A percentile compares a stretch with the other conserved stretches of the same genome.
These are phyloP conservation scores for Bathynomus jamesi DNA, from an alignment of 1,140 invertebrate genomes.

Conservation along the genomic window DNA sequence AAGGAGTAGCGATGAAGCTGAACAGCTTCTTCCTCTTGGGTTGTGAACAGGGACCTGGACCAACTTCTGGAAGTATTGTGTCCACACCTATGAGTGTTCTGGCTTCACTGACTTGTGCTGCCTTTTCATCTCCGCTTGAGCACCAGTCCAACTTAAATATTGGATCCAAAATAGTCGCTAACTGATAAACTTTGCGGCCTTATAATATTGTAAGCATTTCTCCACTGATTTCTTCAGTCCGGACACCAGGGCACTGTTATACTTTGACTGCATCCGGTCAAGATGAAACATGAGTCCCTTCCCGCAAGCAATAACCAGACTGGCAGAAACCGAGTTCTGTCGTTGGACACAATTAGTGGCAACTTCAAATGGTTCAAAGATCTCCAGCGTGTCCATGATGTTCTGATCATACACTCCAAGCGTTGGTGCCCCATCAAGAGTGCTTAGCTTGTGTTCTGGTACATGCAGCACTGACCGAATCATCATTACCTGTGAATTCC, in stretches of 20 bases:
- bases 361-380: constrained; percentile 3
- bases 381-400: not conserved
- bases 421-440: not conserved
- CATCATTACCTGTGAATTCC: constrained; percentile 13
- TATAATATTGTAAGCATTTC: not conserved
- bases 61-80: too few species aligned
- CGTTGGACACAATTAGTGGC: constrained; percentile 4
- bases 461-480: not conserved
- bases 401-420: too few species aligned
- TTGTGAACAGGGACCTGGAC: too few species aligned
- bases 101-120: too few species aligned
- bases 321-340: constrained; percentile 1
- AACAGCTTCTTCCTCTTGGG: too few species aligned
- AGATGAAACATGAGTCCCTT: too few species aligned
- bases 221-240: constrained; percentile 8
- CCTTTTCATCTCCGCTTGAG: constrained; percentile 4
- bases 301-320: constrained; percentile 10
- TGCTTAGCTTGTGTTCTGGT: constrained; percentile 1
- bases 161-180: not conserved
- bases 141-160: constrained; percentile 11
- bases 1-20: too few species aligned
- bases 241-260: constrained; percentile 8
- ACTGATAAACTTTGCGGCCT: not conserved
- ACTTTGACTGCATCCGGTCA: not conserved
- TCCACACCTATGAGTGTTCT: too few species aligned